Percentiles rank a stretch among this genome's conserved stretches.
phyloP scores from a whole-genome alignment of 2,888 invertebrate genomes.

The Cenopis cana region DNA sequence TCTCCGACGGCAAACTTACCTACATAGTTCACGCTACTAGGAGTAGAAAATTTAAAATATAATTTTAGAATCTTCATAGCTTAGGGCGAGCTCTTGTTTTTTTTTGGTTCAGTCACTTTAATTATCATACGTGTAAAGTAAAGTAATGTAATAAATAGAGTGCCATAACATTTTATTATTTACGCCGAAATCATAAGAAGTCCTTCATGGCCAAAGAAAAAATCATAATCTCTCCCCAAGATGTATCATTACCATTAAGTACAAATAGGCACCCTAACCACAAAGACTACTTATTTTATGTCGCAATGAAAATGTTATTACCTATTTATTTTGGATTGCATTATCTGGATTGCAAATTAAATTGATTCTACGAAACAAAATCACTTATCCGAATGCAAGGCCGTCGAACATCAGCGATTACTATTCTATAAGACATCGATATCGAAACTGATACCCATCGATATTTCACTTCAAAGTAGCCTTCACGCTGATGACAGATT shows the following conservation, averaged over 20 bases:
- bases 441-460: slow-evolving; percentile 27
- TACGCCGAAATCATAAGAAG: too few relatives aligned
- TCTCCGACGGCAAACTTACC: not conserved
- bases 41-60: not conserved
- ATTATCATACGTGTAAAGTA: not conserved
- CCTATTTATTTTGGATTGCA: too few relatives aligned
- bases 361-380: slow-evolving; percentile 15
- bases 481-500: slow-evolving; percentile 36
- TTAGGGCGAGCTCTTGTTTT: not conserved
- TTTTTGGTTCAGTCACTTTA: not conserved
- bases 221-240: not conserved
- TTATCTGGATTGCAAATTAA: not conserved
- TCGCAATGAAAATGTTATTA: not conserved
- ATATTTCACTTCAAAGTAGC: slow-evolving; percentile 33
- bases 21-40: not conserved
- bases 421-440: slow-evolving; percentile 22
- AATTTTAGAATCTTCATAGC: not conserved
- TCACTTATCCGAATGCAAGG: slow-evolving; percentile 30
- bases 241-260: not conserved
- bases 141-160: too few relatives aligned
- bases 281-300: not conserved
- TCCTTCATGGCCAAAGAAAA: too few relatives aligned
- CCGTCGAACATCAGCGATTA: slow-evolving; percentile 3
- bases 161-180: too few relatives aligned
- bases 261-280: not conserved